Evolutionary conservation across 2,888 invertebrate species (phyloP).

Genomic region (Chalcis sispes): DNA sequence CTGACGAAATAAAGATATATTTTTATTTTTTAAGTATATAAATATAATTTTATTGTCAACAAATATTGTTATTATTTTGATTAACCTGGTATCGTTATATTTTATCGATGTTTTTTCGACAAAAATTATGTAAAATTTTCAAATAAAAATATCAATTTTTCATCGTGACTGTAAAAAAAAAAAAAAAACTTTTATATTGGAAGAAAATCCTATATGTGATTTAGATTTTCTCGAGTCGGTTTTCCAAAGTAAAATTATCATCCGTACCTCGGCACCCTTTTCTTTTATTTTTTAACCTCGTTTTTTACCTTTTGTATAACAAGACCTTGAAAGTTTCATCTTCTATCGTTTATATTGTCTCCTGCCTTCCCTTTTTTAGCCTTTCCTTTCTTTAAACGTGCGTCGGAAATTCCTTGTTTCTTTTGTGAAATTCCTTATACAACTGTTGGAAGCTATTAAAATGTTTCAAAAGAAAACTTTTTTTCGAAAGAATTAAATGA

Average conservation of each 20-base stretch:
- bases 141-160: no score
- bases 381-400: slow-evolving; percentile 21
- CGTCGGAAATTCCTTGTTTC: slow-evolving; percentile 33
- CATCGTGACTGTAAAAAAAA: no score
- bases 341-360: not conserved
- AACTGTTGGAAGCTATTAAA: slow-evolving; percentile 38
- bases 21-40: no score
- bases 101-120: no score
- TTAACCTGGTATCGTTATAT: no score
- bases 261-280: slow-evolving; percentile 18
- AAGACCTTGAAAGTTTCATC: slow-evolving; percentile 7
- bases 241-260: slow-evolving; percentile 40
- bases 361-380: slow-evolving; percentile 14
- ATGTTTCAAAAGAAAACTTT: slow-evolving; percentile 22
- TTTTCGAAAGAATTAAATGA: slow-evolving; percentile 7
- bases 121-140: no score
- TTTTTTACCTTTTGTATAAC: not conserved
- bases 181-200: slow-evolving; percentile 58
- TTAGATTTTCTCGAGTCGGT: slow-evolving; percentile 25
- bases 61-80: no score
- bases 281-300: slow-evolving; percentile 2
- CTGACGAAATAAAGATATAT: no score
- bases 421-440: slow-evolving; percentile 55
- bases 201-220: no score
- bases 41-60: no score